phyloP scores from a whole-genome alignment of 2,888 invertebrate species.

The Troides aeacus region DNA sequence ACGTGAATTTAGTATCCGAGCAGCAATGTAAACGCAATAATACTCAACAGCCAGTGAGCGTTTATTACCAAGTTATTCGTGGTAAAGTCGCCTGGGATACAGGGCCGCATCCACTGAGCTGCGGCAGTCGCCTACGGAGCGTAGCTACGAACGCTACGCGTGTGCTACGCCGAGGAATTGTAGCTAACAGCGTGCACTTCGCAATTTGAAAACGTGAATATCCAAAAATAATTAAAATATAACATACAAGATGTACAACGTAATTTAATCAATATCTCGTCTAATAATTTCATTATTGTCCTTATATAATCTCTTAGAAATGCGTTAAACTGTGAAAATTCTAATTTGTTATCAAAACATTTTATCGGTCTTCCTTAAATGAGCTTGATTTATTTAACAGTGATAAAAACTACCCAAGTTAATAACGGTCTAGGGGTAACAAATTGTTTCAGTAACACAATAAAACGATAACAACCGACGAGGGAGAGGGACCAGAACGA shows the following conservation, averaged over 20 bases:
- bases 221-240: neutral
- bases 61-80: conserved; percentile 45
- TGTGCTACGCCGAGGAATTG: conserved; percentile 50
- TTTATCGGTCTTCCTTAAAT: neutral
- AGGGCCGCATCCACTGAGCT: conserved; percentile 59
- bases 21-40: conserved; percentile 43
- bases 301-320: neutral
- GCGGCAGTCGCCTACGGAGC: conserved; percentile 68
- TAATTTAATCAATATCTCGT: neutral
- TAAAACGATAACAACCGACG: conserved; percentile 29
- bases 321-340: neutral
- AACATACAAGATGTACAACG: neutral
- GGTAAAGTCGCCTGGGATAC: conserved; percentile 50
- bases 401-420: conserved; percentile 28
- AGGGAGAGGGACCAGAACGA: conserved; percentile 19
- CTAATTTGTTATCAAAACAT: neutral
- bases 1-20: conserved; percentile 27
- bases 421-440: conserved; percentile 21
- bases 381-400: neutral
- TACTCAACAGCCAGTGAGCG: conserved; percentile 40
- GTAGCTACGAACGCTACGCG: conserved; percentile 62
- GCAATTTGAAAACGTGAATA: conserved; percentile 13
- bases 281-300: neutral
- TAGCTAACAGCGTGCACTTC: conserved; percentile 47
- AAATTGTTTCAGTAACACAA: conserved; percentile 30